Percentiles rank a stretch among this genome's conserved stretches.
Conservation (phyloP, 2,113 vertebrate species). For the Pteruthius melanotis region DNA sequence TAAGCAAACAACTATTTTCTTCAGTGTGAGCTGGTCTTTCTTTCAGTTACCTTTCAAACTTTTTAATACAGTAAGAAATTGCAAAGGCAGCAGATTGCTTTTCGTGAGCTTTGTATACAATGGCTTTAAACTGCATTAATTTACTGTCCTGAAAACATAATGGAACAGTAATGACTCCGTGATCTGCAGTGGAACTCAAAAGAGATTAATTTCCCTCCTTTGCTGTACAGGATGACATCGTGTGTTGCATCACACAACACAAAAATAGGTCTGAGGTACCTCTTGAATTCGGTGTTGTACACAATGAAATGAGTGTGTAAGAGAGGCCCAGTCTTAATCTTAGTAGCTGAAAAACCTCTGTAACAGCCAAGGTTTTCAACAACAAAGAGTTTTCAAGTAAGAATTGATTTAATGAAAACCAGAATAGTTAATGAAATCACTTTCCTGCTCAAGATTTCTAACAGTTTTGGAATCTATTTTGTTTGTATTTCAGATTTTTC, state of each 20-base stretch:
- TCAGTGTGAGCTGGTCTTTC: not conserved
- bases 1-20: not conserved
- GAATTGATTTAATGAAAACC: not conserved
- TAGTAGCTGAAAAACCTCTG: not conserved
- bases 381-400: not conserved
- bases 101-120: not conserved
- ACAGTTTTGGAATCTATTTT: not conserved
- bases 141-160: not conserved
- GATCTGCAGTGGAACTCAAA: not conserved
- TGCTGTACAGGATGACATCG: not conserved
- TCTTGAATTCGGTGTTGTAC: not conserved
- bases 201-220: not conserved
- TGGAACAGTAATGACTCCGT: not conserved
- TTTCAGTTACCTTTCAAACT: not conserved
- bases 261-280: not conserved
- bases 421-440: not conserved
- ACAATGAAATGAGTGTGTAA: not conserved
- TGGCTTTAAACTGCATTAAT: not conserved
- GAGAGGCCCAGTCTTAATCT: not conserved
- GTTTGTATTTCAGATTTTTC: not conserved
- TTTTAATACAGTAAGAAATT: not conserved
- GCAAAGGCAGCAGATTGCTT: not conserved
- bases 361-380: not conserved
- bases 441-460: not conserved
- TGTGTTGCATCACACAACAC: not conserved